Conservation (phyloP, 2,113 vertebrate genomes). For the Crotalus helleri region DNA sequence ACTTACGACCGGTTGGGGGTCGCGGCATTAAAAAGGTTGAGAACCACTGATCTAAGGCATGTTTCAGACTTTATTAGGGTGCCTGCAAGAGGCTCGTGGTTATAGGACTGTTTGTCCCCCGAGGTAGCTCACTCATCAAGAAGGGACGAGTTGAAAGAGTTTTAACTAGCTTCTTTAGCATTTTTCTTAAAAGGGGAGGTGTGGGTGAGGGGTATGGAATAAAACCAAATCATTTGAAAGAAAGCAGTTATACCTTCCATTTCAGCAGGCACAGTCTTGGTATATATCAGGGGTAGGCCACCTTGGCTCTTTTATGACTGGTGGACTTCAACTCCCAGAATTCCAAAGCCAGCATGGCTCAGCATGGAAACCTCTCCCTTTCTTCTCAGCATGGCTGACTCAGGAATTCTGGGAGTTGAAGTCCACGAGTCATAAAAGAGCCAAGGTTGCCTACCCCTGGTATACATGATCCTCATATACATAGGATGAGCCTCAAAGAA, state of each 20-base stretch:
- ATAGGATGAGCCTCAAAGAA: background rate
- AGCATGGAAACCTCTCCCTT: no score
- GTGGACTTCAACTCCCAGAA: no score
- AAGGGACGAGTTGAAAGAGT: background rate
- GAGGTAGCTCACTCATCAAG: background rate
- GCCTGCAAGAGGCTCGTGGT: background rate
- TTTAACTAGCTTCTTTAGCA: background rate
- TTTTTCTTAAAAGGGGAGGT: background rate
- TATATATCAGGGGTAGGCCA: background rate
- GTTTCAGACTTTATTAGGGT: background rate
- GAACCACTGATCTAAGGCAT: no score
- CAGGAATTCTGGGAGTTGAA: no score
- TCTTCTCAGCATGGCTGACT: no score
- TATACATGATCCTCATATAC: background rate
- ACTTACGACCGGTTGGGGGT: no score
- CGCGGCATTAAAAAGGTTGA: no score
- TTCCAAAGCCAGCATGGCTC: no score
- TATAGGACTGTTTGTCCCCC: background rate
- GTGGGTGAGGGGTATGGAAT: background rate
- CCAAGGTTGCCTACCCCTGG: no score
- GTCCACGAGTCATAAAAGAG: no score
- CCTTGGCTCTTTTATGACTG: no score
- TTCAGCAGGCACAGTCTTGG: background rate
- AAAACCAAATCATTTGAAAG: background rate
- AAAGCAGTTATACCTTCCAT: background rate